phyloP scores from a whole-genome alignment of 2,888 invertebrate species.

The Noctua comes region DNA sequence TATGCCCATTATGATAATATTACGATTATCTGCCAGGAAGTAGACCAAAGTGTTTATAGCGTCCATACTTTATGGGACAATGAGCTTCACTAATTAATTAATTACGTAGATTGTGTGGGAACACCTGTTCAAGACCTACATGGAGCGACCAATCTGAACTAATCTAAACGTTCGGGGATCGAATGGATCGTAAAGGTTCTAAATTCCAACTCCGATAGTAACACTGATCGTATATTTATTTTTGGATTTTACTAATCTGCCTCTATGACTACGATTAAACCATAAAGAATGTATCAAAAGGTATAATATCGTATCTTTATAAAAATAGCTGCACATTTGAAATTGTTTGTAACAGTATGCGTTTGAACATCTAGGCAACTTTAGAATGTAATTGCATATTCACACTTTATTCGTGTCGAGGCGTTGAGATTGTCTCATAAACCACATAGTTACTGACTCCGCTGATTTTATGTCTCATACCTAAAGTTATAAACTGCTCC shows the following conservation, averaged over 20 bases:
- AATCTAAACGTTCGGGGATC: not conserved
- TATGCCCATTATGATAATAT: slow-evolving; percentile 69
- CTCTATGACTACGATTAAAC: not conserved
- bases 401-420: not conserved
- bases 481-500: not conserved
- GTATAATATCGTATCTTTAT: not conserved
- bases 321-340: too few relatives aligned
- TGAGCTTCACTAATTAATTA: slow-evolving; percentile 50
- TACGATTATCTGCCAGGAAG: slow-evolving; percentile 66
- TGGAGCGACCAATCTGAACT: not conserved
- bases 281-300: not conserved
- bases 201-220: not conserved
- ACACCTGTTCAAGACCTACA: slow-evolving; percentile 47
- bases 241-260: not conserved
- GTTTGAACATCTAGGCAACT: too few relatives aligned
- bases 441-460: not conserved
- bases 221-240: not conserved
- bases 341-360: not conserved
- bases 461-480: not conserved
- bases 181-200: not conserved
- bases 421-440: not conserved
- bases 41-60: slow-evolving; percentile 58
- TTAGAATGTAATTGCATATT: not conserved
- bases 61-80: slow-evolving; percentile 35
- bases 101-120: slow-evolving; percentile 29